These are phyloP conservation scores for Diplosoma virens DNA, from an alignment of 23 tunicate genomes.

Conservation along the genomic window DNA sequence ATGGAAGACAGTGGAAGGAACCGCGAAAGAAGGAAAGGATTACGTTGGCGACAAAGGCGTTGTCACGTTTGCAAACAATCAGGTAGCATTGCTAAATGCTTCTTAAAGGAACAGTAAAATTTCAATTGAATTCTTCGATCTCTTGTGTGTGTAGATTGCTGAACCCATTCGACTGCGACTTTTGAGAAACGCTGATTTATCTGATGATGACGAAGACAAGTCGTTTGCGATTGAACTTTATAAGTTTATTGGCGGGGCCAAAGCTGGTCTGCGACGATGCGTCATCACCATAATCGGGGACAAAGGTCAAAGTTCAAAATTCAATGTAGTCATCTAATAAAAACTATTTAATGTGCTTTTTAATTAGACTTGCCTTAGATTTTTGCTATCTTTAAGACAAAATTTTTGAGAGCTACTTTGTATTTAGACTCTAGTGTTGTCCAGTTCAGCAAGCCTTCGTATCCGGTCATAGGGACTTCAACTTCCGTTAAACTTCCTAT, in stretches of 20 bases:
- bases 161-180: conserved; percentile 8
- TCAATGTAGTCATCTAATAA: too few relatives aligned
- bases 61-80: conserved; percentile 68
- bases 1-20: conserved; percentile 81
- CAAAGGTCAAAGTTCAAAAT: conserved; percentile 50
- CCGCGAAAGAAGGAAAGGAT: conserved; percentile 56
- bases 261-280: conserved; percentile 61
- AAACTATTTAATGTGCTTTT: too few relatives aligned
- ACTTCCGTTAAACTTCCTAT: conserved; percentile 77
- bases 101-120: background rate
- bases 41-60: conserved; percentile 70
- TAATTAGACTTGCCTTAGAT: too few relatives aligned
- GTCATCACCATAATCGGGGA: conserved; percentile 64
- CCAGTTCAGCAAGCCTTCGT: conserved; percentile 92
- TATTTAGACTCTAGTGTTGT: conserved; percentile 80
- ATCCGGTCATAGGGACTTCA: conserved; percentile 93
- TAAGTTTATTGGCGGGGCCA: conserved; percentile 84
- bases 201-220: conserved; percentile 62
- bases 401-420: too few relatives aligned
- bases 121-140: background rate
- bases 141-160: background rate
- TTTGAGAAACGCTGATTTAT: conserved; percentile 7
- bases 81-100: conserved; percentile 26
- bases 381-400: too few relatives aligned
- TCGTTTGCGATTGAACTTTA: conserved; percentile 79